These are phyloP conservation scores for Trididemnum miniatum DNA, from an alignment of 23 tunicate species.

Conservation along the genomic window DNA sequence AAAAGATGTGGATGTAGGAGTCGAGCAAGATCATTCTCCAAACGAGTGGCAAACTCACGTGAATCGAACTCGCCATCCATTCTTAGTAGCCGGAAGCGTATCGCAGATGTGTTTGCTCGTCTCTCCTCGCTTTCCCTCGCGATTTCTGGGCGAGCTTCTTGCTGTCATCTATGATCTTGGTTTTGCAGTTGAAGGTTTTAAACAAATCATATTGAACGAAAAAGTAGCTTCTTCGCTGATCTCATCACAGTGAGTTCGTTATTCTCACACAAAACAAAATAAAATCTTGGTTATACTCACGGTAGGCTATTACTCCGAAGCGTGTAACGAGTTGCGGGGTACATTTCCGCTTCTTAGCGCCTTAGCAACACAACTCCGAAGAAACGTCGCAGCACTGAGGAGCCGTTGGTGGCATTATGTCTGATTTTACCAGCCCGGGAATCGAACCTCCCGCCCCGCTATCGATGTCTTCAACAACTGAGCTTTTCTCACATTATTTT, in stretches of 20 bases:
- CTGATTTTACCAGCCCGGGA: no score
- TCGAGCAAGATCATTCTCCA: background rate
- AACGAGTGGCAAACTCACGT: background rate
- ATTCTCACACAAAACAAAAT: no score
- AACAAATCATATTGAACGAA: conserved; percentile 50
- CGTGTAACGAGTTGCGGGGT: no score
- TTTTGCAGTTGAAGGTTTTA: conserved; percentile 44
- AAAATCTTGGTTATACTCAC: no score
- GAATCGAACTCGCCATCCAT: background rate
- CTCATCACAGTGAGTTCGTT: conserved; percentile 25
- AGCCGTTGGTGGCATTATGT: no score
- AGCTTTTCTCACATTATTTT: no score
- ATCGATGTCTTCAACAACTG: no score
- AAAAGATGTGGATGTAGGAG: background rate
- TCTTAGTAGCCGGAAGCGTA: conserved; percentile 21
- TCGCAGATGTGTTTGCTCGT: conserved; percentile 47
- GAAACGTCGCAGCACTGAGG: no score
- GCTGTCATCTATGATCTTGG: conserved; percentile 42
- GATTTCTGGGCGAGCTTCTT: conserved; percentile 61
- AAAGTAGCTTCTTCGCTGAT: conserved; percentile 49
- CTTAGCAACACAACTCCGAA: no score
- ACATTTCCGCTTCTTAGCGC: no score
- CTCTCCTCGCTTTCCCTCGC: conserved; percentile 74
- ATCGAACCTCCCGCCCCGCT: no score
- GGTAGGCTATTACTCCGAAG: no score